Evolutionary conservation across 2,113 vertebrate genomes (phyloP).

Genomic region (Leucopsar rothschildi): DNA sequence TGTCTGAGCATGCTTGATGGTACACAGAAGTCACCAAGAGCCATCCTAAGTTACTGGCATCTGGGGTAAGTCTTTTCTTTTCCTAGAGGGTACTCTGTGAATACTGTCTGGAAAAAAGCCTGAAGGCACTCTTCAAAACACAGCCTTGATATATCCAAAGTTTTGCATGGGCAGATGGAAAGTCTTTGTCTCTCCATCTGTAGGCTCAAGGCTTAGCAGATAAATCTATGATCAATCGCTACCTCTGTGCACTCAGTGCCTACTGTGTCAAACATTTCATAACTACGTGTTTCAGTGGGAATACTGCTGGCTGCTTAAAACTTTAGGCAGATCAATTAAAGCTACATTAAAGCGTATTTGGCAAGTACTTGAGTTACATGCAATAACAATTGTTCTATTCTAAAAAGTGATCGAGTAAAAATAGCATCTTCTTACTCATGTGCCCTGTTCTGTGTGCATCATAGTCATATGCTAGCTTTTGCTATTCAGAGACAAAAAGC

Average conservation of each 20-base stretch:
- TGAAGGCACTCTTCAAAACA: conserved; percentile 6
- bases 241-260: background rate
- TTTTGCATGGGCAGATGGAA: conserved; percentile 27
- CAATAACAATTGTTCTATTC: conserved; percentile 55
- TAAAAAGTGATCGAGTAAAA: conserved; percentile 13
- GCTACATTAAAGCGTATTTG: conserved; percentile 38
- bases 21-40: background rate
- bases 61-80: background rate
- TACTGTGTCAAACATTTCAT: background rate
- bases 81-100: background rate
- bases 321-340: conserved; percentile 43
- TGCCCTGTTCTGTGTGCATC: conserved; percentile 26
- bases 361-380: conserved; percentile 37
- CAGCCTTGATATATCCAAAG: background rate
- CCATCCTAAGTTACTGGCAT: background rate
- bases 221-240: background rate
- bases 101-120: background rate
- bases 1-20: background rate
- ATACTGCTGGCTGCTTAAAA: conserved; percentile 40
- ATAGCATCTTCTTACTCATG: conserved; percentile 59
- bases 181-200: conserved; percentile 22
- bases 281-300: conserved; percentile 31
- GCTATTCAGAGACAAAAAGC: conserved; percentile 45
- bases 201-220: background rate
- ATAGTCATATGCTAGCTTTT: conserved; percentile 39